Percentiles rank a stretch among this genome's conserved stretches.
phyloP scores from a whole-genome alignment of 2,113 vertebrate species.

The Eulemur macaco region DNA sequence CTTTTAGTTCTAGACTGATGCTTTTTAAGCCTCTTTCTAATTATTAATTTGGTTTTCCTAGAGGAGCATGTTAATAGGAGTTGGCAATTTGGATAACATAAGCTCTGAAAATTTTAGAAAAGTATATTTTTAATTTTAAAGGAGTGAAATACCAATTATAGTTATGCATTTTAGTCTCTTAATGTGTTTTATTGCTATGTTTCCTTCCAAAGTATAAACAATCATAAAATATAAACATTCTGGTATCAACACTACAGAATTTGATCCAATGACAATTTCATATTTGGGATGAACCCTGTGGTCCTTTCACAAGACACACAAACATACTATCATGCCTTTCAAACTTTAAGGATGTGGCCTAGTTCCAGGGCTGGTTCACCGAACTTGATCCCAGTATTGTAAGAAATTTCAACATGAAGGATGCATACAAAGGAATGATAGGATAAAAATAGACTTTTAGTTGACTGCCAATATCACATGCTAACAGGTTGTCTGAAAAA shows the following conservation, averaged over 20 bases:
- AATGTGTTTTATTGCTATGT: background rate
- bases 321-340: background rate
- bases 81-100: background rate
- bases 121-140: background rate
- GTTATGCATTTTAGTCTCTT: background rate
- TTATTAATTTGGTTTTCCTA: constrained; percentile 19
- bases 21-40: background rate
- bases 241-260: background rate
- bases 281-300: background rate
- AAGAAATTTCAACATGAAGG: background rate
- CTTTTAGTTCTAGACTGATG: background rate
- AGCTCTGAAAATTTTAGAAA: background rate
- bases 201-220: background rate
- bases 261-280: background rate
- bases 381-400: background rate
- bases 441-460: background rate
- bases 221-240: background rate
- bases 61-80: background rate
- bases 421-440: background rate
- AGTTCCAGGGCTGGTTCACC: background rate
- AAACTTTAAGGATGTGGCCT: background rate
- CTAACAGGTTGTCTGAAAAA: background rate
- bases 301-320: background rate
- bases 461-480: background rate
- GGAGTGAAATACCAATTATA: background rate